Percentiles rank a stretch among this genome's conserved stretches.
phyloP scores from a whole-genome alignment of 2,888 invertebrate genomes.

The Cotesia congregata region DNA sequence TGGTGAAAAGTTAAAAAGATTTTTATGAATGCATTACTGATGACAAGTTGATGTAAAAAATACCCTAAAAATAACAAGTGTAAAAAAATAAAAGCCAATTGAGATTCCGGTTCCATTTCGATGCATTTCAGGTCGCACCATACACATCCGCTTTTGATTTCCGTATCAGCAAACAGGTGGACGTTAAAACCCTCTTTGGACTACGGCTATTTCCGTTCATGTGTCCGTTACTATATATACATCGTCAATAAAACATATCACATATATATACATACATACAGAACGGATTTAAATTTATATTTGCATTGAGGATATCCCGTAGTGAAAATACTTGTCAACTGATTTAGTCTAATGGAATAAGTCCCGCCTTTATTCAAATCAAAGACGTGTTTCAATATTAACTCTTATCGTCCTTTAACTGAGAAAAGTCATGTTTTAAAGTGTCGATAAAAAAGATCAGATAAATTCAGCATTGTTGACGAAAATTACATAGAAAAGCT shows the following conservation, averaged over 20 bases:
- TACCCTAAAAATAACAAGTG: background rate
- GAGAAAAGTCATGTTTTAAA: too few species aligned
- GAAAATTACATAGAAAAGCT: too few species aligned
- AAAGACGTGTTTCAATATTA: slow-evolving; percentile 27
- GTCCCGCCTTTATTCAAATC: slow-evolving; percentile 22
- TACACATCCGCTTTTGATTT: slow-evolving; percentile 70
- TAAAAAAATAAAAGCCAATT: background rate
- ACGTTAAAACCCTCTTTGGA: slow-evolving; percentile 50
- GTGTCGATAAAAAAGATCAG: too few species aligned
- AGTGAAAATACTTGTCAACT: slow-evolving; percentile 5
- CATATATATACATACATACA: background rate
- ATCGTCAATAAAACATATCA: background rate
- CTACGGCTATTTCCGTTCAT: slow-evolving; percentile 60
- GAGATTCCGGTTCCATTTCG: slow-evolving; percentile 53
- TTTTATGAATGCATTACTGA: too few species aligned
- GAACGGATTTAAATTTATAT: slow-evolving; percentile 38
- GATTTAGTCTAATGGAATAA: slow-evolving; percentile 4
- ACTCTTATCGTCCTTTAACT: background rate
- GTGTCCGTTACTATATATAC: background rate
- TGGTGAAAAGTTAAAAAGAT: too few species aligned
- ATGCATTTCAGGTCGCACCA: slow-evolving; percentile 60
- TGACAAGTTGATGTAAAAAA: too few species aligned
- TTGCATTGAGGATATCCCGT: slow-evolving; percentile 51
- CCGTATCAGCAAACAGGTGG: slow-evolving; percentile 58
- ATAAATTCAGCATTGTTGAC: too few species aligned